Evolutionary conservation across 35 echinoderm and acorn worm species (phyloP).

Genomic region (Diadema setosum): DNA sequence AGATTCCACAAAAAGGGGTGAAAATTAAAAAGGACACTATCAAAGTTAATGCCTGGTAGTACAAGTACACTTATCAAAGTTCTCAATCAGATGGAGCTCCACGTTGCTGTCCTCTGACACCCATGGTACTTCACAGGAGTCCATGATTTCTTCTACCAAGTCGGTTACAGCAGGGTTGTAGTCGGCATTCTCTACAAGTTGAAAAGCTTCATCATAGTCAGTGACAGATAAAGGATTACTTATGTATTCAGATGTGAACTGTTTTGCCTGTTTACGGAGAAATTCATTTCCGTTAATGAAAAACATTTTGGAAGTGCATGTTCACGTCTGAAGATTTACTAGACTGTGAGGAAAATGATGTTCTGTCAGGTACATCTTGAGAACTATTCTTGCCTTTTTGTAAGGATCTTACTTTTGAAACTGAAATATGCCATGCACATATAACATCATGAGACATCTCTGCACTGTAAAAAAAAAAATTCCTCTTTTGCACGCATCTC

Average conservation of each 20-base stretch:
- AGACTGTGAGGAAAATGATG: not conserved
- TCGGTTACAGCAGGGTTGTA: too few relatives aligned
- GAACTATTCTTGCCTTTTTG: not conserved
- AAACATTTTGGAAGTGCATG: not conserved
- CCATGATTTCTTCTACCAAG: too few relatives aligned
- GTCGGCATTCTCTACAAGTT: too few relatives aligned
- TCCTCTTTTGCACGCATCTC: not conserved
- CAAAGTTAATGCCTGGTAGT: not conserved
- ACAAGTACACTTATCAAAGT: not conserved
- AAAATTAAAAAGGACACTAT: not conserved
- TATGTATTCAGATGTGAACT: not conserved
- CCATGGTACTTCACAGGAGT: too few relatives aligned
- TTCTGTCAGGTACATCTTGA: not conserved
- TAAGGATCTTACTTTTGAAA: not conserved
- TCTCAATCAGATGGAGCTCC: not conserved
- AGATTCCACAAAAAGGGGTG: not conserved
- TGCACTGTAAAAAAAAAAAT: not conserved
- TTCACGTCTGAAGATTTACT: not conserved
- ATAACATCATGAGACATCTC: conserved; percentile 13
- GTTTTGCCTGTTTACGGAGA: conserved; percentile 2
- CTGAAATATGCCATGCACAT: not conserved
- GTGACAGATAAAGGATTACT: conserved; percentile 2
- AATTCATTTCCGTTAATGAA: not conserved
- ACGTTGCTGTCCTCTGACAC: not conserved
- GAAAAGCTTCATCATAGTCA: too few relatives aligned